Evolutionary conservation across 1,140 invertebrate species (phyloP), one percentile per base, ranked within the genome.

Genomic region (Penaeus vannamei): DNA sequence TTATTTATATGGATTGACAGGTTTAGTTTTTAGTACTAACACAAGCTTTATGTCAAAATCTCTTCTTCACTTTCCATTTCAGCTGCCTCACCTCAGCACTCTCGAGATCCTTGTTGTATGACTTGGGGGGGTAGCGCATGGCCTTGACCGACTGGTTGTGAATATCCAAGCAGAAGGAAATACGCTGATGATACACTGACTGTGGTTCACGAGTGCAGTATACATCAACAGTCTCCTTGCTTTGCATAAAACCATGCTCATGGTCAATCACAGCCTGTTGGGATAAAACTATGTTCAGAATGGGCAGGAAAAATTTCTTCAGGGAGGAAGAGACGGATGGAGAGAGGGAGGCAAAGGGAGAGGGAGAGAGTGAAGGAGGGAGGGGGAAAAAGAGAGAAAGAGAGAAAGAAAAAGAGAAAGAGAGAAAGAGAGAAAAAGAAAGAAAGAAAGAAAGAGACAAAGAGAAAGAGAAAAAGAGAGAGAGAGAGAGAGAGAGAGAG

Each of bases 41-140:
- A 14, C 53, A 53, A 53, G 53, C 53, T 53, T 53, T 53, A 53
- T 53, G 53, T 53, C 53, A 53, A 53, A 53, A 53, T 53, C 53
- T 53, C 53, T 53, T 53, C 53, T 53, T 53, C 23, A 85, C n/a
- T 23, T 22, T 46, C 22, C n/a, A 42, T n/a, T 53, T 60, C 42
- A 46, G 20, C n/a, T 26, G 20, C 23, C 91, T 92, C 92, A 94
- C 94, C 92, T 99, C 98, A 59, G 98, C 98, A 91, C 98, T 99
- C 93, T 99, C 98, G 66, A 99, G 94, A 93, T 99, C 98, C 93
- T 99, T 99, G 5, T 98, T 98, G 94, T 99, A 99, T 0, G 98
- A 98, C 93, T 99, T 99, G 2, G 98, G 98, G 59, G 99, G 99
- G 94, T 99, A 99, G 90, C 99, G 95, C 98, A 99, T 99, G 0